These are phyloP conservation scores for Piliocolobus tephrosceles DNA, from an alignment of 2,113 vertebrate species.

Conservation along the genomic window DNA sequence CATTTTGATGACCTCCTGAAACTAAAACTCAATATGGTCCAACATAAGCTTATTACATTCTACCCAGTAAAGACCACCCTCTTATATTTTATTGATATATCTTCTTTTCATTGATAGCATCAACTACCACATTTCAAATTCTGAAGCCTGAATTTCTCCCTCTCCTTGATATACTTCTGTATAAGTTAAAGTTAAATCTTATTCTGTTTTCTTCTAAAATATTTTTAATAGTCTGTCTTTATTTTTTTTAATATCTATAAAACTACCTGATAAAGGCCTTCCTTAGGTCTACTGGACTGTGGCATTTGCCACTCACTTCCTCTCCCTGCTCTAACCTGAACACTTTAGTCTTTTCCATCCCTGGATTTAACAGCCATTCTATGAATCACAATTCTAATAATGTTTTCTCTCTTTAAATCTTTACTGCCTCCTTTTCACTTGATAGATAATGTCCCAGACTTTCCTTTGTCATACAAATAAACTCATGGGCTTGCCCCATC, in stretches of 20 bases:
- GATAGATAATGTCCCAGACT: background rate
- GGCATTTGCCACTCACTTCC: background rate
- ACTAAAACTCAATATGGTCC: background rate
- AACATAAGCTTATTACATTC: background rate
- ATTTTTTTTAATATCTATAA: background rate
- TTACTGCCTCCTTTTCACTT: background rate
- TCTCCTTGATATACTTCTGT: background rate
- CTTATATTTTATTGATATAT: background rate
- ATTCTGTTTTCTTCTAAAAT: background rate
- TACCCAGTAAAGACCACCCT: background rate
- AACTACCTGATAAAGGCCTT: background rate
- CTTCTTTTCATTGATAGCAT: background rate
- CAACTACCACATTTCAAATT: background rate
- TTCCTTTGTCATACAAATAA: background rate
- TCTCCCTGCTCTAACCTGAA: background rate
- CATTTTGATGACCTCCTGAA: background rate
- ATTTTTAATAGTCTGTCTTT: background rate
- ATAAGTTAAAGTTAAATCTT: background rate
- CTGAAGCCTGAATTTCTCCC: background rate
- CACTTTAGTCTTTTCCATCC: fast-evolving
- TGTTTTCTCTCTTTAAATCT: background rate
- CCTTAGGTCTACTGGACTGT: background rate
- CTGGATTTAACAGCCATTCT: background rate
- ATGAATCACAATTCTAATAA: background rate
- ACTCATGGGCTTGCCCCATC: background rate